phyloP scores from a whole-genome alignment of 2,888 invertebrate species.

The Osmoderma eremita region DNA sequence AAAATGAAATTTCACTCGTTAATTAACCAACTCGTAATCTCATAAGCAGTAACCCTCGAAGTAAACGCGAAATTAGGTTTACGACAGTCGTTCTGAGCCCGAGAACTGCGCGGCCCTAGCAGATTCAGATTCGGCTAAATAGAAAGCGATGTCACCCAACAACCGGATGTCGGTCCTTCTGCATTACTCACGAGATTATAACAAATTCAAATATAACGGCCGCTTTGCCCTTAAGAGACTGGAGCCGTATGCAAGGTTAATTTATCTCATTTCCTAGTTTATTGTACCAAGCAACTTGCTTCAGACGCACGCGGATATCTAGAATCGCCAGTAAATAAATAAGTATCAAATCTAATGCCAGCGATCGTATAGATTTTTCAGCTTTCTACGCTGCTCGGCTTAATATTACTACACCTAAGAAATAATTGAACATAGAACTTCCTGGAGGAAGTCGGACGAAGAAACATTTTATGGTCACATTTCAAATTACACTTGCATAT shows the following conservation, averaged over 20 bases:
- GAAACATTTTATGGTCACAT: conserved; percentile 25
- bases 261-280: conserved; percentile 49
- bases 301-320: background rate
- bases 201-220: conserved; percentile 60
- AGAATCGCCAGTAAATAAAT: conserved; percentile 29
- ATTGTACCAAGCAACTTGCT: conserved; percentile 40
- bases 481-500: conserved; percentile 29
- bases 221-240: conserved; percentile 53
- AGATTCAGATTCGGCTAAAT: conserved; percentile 49
- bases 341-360: conserved; percentile 1
- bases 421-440: too few species aligned
- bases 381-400: too few species aligned
- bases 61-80: conserved; percentile 48
- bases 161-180: conserved; percentile 53
- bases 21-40: conserved; percentile 42
- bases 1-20: conserved; percentile 42
- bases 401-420: too few species aligned
- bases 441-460: too few species aligned
- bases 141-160: conserved; percentile 49
- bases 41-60: conserved; percentile 42
- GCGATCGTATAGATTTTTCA: too few species aligned
- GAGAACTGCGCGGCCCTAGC: conserved; percentile 36
- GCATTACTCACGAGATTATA: conserved; percentile 58
- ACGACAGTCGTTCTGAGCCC: conserved; percentile 48
- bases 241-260: conserved; percentile 53